phyloP scores from a whole-genome alignment of 2,888 invertebrate species.

The Sepiola atlantica region DNA sequence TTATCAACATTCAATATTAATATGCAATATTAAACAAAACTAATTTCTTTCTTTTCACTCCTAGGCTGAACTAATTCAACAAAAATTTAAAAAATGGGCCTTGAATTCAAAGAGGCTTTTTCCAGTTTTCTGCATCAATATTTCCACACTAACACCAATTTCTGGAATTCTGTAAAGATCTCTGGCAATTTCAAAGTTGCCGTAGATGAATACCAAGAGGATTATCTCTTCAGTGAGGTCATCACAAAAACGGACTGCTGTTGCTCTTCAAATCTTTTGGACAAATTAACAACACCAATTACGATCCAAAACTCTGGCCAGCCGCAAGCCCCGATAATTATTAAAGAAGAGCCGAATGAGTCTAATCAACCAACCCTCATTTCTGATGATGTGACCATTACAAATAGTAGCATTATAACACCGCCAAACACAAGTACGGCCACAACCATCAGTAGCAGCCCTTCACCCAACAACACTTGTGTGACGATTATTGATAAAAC shows the following conservation, averaged over 20 bases:
- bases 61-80: neutral
- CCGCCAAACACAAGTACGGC: neutral
- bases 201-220: slow-evolving; percentile 40
- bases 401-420: neutral
- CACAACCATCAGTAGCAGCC: neutral
- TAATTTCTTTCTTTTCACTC: neutral
- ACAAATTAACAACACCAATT: slow-evolving; percentile 39
- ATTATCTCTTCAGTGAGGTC: slow-evolving; percentile 41
- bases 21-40: neutral
- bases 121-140: slow-evolving; percentile 43
- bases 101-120: slow-evolving; percentile 46
- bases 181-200: slow-evolving; percentile 46
- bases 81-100: slow-evolving; percentile 42
- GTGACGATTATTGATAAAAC: slow-evolving; percentile 35
- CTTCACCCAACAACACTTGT: neutral
- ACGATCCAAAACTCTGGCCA: neutral
- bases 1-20: neutral
- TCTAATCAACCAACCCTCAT: slow-evolving; percentile 24
- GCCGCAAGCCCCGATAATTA: slow-evolving; percentile 40
- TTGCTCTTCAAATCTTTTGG: slow-evolving; percentile 34
- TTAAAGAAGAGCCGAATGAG: slow-evolving; percentile 41
- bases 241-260: slow-evolving; percentile 40
- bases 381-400: neutral
- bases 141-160: slow-evolving; percentile 41
- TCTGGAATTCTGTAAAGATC: slow-evolving; percentile 39